Base-by-base conservation (phyloP, 2,888 invertebrate species). In the Carabus problematicus region DNA sequence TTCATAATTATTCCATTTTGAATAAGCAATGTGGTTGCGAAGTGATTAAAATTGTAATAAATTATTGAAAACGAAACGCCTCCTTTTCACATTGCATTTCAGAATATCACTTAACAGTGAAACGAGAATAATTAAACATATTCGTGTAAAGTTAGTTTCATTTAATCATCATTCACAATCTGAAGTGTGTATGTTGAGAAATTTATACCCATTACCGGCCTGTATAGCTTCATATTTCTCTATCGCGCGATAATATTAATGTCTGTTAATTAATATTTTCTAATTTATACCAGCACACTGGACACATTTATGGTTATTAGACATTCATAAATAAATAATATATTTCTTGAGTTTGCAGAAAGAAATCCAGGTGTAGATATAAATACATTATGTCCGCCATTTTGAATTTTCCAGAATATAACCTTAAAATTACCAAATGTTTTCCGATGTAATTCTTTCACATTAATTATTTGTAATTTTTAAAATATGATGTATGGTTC, bases 91-190 rank as follows among this genome's bases (percentile, higher is more conserved):
- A 52, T 52, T 52, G 9, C 52, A 52, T 52, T 52, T 12, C 4
- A 52, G 16, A 52, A 14, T 52, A 52, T 52, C 52, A 52, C 52
- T 52, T 52, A n/a, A 52, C 18, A 16, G 16, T 49, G 14, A 49
- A 52, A 19, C 19, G 19, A 52, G 16, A 52, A 52, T 52, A 9
- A 52, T 11, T 52, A 7, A 52, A 52, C 29, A 29, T 29, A 29
- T 29, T 12, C 52, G 52, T 52, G 52, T 52, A 16, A 49, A 9
- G 49, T 3, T 49, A n/a, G 4, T 16, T 49, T 52, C 52, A 52
- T 52, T 52, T 52, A n/a, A 52, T 52, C 52, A 11, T 8, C 14
- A 19, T 16, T 19, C 9, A 9, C 18, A 52, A 52, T 52, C 52
- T 52, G 16, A 49, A 14, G 16, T 1, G n/a, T 14, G 11, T 16